phyloP scores from a whole-genome alignment of 2,888 invertebrate genomes.

The Eupithecia insigniata region DNA sequence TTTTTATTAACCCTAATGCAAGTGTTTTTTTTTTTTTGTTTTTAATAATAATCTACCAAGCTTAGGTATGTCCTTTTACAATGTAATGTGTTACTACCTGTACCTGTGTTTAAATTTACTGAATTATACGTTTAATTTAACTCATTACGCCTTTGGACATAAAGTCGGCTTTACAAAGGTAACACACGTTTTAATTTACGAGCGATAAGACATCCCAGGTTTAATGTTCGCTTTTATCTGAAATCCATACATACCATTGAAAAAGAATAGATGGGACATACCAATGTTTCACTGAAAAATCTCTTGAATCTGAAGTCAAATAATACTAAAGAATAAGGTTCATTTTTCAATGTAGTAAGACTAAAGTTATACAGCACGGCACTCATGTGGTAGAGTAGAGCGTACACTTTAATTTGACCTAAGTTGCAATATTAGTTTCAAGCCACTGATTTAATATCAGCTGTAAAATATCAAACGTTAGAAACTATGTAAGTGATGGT shows the following conservation, averaged over 20 bases:
- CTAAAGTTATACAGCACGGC: neutral
- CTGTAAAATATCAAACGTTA: neutral
- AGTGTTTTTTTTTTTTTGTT: too few relatives aligned
- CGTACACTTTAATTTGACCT: slow-evolving; percentile 8
- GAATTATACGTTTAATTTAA: slow-evolving; percentile 2
- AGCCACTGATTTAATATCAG: slow-evolving; percentile 8
- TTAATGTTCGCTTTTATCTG: slow-evolving; percentile 48
- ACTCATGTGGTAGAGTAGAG: neutral
- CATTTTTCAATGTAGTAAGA: neutral
- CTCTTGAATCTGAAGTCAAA: neutral
- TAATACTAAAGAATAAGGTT: neutral
- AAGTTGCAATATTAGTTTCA: slow-evolving; percentile 15
- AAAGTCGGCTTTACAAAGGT: slow-evolving; percentile 20
- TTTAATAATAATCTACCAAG: too few relatives aligned
- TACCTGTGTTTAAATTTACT: neutral
- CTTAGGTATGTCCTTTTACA: neutral
- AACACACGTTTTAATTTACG: slow-evolving; percentile 48
- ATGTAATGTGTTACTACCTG: neutral
- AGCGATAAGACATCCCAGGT: slow-evolving; percentile 43
- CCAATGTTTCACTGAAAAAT: neutral
- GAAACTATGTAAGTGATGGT: neutral
- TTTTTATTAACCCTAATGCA: neutral
- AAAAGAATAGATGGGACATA: slow-evolving; percentile 5
- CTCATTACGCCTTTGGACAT: slow-evolving; percentile 1
- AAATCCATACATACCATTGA: slow-evolving; percentile 34